These are phyloP conservation scores for Tenthredo distinguenda DNA, from an alignment of 2,888 invertebrate genomes.

Conservation along the genomic window DNA sequence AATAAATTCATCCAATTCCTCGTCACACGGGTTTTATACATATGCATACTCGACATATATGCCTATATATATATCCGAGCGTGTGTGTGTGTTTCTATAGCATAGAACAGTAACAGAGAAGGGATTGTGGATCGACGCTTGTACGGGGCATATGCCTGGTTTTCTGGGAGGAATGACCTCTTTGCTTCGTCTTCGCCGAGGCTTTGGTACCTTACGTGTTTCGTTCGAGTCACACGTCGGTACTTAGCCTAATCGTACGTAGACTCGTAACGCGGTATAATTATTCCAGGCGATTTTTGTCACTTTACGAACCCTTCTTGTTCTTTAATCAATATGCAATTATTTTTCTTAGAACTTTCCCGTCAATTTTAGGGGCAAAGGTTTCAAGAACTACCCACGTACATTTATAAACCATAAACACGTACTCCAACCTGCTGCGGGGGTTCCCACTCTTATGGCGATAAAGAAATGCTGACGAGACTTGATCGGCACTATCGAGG, in stretches of 20 bases:
- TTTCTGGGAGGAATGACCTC: conserved; percentile 51
- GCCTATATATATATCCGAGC: not conserved
- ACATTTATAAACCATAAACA: not conserved
- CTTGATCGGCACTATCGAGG: conserved; percentile 33
- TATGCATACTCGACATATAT: not conserved
- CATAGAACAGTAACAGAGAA: conserved; percentile 33
- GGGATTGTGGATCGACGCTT: conserved; percentile 40
- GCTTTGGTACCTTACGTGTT: conserved; percentile 39
- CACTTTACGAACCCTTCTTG: not conserved
- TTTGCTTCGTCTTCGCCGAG: conserved; percentile 32
- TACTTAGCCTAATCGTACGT: not conserved
- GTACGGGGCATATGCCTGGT: not conserved
- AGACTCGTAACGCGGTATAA: not conserved
- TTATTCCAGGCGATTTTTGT: not conserved
- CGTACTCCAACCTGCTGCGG: not conserved
- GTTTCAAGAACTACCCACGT: not conserved
- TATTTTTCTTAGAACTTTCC: not conserved
- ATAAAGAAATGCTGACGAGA: conserved; percentile 37
- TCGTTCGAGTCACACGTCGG: conserved; percentile 24
- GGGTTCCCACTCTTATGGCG: not conserved
- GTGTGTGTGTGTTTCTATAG: not conserved
- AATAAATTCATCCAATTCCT: not conserved
- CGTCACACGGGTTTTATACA: conserved; percentile 4
- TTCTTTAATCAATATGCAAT: not conserved
- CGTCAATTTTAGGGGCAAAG: not conserved